Evolutionary conservation across 2,113 vertebrate genomes (phyloP).

Genomic region (Xiphias gladius): DNA sequence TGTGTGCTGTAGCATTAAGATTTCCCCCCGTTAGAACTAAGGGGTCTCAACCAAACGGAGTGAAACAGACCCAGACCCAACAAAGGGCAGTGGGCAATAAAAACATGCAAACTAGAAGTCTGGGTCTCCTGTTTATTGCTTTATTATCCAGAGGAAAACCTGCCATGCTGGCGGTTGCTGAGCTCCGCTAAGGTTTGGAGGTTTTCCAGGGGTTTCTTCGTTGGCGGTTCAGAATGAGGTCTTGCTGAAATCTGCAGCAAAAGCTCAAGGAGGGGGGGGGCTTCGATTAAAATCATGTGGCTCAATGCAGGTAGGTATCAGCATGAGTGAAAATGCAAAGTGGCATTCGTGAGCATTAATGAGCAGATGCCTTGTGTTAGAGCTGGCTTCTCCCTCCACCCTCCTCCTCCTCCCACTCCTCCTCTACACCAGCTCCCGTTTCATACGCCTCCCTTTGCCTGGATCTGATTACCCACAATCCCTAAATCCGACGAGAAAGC

Average conservation of each 20-base stretch:
- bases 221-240: not conserved
- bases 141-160: not conserved
- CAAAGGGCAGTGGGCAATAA: no score
- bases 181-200: not conserved
- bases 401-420: not conserved
- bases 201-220: slow-evolving; percentile 20
- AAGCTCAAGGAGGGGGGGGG: not conserved
- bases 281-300: slow-evolving; percentile 35
- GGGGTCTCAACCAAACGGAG: no score
- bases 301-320: slow-evolving; percentile 27
- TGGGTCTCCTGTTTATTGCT: slow-evolving; percentile 19
- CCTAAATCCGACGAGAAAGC: slow-evolving; percentile 57
- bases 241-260: slow-evolving; percentile 22
- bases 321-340: slow-evolving; percentile 47
- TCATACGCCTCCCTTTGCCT: slow-evolving; percentile 45
- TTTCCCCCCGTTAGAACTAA: no score
- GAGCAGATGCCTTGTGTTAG: slow-evolving; percentile 61
- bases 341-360: slow-evolving; percentile 61
- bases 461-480: slow-evolving; percentile 76
- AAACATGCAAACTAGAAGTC: not conserved
- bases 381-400: not conserved
- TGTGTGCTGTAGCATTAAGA: no score
- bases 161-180: slow-evolving; percentile 10
- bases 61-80: no score
- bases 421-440: slow-evolving; percentile 43